These are phyloP conservation scores for Sceliomorpha sp. DNA, from an alignment of 2,888 invertebrate genomes.

Conservation along the genomic window DNA sequence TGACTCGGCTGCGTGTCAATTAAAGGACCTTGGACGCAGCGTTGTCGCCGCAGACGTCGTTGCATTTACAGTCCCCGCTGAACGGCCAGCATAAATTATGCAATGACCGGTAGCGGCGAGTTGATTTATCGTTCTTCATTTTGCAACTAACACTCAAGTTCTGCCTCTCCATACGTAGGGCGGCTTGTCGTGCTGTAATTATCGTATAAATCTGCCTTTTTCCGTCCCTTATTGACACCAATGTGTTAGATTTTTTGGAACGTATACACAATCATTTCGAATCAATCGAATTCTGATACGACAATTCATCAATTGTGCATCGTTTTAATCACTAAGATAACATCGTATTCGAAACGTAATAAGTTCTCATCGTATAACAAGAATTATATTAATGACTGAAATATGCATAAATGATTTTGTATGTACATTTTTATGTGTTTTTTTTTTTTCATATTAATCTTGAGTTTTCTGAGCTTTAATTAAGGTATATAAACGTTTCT, in stretches of 20 bases:
- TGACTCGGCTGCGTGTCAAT: conserved; percentile 29
- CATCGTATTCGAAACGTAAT: too few relatives aligned
- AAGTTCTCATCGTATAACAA: too few relatives aligned
- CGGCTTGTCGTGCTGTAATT: conserved; percentile 32
- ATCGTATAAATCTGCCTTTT: conserved; percentile 35
- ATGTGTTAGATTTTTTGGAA: conserved; percentile 3
- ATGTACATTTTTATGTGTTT: too few relatives aligned
- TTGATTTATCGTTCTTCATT: conserved; percentile 56
- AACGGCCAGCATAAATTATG: conserved; percentile 52
- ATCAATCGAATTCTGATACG: too few relatives aligned
- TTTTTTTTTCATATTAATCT: too few relatives aligned
- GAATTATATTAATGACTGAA: too few relatives aligned
- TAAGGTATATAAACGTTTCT: too few relatives aligned
- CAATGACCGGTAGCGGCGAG: conserved; percentile 51
- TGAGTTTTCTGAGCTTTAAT: too few relatives aligned
- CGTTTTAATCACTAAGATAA: too few relatives aligned
- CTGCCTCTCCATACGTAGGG: conserved; percentile 14
- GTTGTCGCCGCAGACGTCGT: conserved; percentile 20
- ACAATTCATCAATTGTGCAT: too few relatives aligned
- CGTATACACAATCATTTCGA: too few relatives aligned
- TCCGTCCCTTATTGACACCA: conserved; percentile 10
- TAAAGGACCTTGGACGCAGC: conserved; percentile 33
- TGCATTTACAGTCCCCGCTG: conserved; percentile 37
- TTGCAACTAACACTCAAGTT: conserved; percentile 39
- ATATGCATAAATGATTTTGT: too few relatives aligned